phyloP scores from a whole-genome alignment of 1,140 invertebrate species.

The Ceratosolen fusciceps region DNA sequence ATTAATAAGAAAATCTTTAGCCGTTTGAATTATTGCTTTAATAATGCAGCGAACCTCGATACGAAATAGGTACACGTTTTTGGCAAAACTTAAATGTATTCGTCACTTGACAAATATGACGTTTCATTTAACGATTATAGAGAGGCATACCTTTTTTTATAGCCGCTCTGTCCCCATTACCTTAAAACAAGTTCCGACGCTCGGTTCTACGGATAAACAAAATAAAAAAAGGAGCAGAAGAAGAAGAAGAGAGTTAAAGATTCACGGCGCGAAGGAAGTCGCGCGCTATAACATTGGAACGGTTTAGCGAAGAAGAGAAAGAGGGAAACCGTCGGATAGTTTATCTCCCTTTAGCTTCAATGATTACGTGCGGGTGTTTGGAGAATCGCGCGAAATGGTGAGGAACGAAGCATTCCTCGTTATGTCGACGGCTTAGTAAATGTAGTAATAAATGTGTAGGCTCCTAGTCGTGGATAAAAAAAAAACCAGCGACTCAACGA shows the following conservation, averaged over 20 bases:
- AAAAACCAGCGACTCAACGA: conserved; percentile 3
- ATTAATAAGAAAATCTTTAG: no score
- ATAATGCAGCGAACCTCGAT: no score
- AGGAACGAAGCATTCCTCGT: neutral
- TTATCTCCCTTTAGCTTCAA: neutral
- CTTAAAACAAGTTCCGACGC: neutral
- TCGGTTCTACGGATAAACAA: neutral
- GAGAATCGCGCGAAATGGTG: neutral
- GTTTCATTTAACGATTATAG: no score
- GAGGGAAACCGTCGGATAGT: neutral
- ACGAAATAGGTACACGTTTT: no score
- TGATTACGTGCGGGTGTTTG: no score
- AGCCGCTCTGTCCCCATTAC: neutral
- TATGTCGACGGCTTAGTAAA: no score
- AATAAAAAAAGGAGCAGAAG: neutral
- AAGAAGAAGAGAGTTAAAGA: no score
- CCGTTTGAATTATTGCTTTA: no score
- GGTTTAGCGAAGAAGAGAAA: neutral
- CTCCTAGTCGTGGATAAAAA: neutral
- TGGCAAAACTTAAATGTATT: no score
- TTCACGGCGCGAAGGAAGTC: neutral
- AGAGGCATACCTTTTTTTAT: no score
- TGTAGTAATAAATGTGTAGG: no score
- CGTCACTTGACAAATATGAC: neutral
- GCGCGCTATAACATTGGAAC: no score